These are phyloP conservation scores for Oryzias woworae DNA, from an alignment of 2,113 vertebrate genomes.

Conservation along the genomic window DNA sequence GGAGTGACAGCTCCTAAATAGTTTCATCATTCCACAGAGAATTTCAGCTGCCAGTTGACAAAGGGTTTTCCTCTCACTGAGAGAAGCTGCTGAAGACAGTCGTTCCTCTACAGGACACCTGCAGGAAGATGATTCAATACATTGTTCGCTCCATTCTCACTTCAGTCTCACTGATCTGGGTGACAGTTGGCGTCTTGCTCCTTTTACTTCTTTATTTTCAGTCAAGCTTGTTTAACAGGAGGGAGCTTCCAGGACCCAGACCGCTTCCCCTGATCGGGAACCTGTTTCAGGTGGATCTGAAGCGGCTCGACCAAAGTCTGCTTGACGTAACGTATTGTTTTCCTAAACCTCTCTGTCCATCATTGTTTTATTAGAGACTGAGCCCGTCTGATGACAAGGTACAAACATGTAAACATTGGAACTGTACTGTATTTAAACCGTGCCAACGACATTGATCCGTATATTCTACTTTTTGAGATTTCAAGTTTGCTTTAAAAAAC, in stretches of 20 bases:
- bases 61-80: not conserved
- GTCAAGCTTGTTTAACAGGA: conserved; percentile 10
- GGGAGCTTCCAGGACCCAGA: conserved; percentile 65
- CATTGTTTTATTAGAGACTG: too few species aligned
- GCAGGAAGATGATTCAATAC: conserved; percentile 22
- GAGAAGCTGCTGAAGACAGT: not conserved
- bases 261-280: conserved; percentile 68
- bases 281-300: conserved; percentile 35
- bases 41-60: not conserved
- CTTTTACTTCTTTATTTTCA: conserved; percentile 28
- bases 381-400: too few species aligned
- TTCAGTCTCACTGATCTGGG: conserved; percentile 17
- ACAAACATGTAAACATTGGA: too few species aligned
- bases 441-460: too few species aligned
- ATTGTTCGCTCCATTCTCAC: conserved; percentile 10
- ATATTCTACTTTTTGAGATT: too few species aligned
- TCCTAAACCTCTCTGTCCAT: not conserved
- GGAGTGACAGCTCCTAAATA: not conserved
- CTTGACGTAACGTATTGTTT: not conserved
- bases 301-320: conserved; percentile 12
- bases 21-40: not conserved
- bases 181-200: conserved; percentile 27
- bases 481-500: too few species aligned
- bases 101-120: not conserved
- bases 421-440: too few species aligned